Conservation (phyloP, 1,140 invertebrate species). For the Bicyclus anynana region DNA sequence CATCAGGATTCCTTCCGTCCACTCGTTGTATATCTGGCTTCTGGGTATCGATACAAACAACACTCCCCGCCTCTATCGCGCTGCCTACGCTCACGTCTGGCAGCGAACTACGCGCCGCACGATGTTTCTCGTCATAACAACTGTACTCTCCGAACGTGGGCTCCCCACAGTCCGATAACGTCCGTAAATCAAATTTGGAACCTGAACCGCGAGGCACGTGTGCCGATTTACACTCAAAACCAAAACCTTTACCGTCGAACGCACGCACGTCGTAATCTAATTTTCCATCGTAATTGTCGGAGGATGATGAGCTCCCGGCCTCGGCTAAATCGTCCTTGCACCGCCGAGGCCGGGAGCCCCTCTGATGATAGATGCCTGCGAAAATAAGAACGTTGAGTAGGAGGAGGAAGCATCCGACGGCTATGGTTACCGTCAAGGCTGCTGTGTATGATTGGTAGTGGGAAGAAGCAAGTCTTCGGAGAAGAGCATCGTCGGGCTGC, state of each 20-base stretch:
- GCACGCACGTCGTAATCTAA: conserved; percentile 78
- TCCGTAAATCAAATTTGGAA: conserved; percentile 75
- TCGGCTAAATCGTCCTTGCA: conserved; percentile 86
- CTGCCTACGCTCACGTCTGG: conserved; percentile 82
- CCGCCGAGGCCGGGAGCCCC: conserved; percentile 81
- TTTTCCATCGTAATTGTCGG: conserved; percentile 79
- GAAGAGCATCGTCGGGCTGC: conserved; percentile 80
- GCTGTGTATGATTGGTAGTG: conserved; percentile 93
- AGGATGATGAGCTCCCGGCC: conserved; percentile 82
- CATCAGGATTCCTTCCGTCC: conserved; percentile 59
- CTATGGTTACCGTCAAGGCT: conserved; percentile 94
- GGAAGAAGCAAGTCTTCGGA: conserved; percentile 85
- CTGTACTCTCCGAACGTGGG: conserved; percentile 80
- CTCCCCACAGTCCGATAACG: conserved; percentile 74
- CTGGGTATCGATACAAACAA: conserved; percentile 74
- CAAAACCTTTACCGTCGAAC: conserved; percentile 79
- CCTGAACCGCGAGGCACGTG: conserved; percentile 60
- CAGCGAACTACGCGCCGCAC: conserved; percentile 75
- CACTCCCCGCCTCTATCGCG: conserved; percentile 75
- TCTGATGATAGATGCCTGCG: conserved; percentile 95
- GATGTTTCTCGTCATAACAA: conserved; percentile 80
- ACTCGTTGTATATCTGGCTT: conserved; percentile 77
- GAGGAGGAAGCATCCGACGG: conserved; percentile 92
- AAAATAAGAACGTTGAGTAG: conserved; percentile 96
- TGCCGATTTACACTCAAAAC: conserved; percentile 76